Evolutionary conservation across 2,113 vertebrate genomes (phyloP), one percentile per base, ranked within the genome.

Genomic region (Pterophyllum scalare): DNA sequence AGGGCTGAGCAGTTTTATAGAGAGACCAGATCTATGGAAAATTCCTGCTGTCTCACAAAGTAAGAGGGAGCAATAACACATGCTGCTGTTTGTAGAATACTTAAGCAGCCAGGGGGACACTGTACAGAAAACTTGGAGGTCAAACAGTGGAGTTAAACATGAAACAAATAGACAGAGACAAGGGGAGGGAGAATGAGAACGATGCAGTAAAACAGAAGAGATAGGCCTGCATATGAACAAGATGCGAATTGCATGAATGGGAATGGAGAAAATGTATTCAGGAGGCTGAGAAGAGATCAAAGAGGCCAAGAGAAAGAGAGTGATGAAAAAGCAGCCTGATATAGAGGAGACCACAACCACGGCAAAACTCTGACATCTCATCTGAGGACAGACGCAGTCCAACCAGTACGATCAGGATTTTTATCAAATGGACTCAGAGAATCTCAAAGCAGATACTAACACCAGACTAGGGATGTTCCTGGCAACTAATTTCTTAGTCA

Each of bases 51-150:
- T 81, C 88, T 87, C 87, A 10, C 59, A 59, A 80, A 81, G 62
- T 19, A 60, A 38, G 77, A 35, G 59, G 52, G 85, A 76, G 80
- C 85, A 81, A 67, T 56, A 89, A 82, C 90, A 88, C 85, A 86
- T 62, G 87, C 70, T 61, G 87, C 17, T 86, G 87, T 89, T 89
- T 85, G 88, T 87, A 79, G 88, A 93, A 92, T 89, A 61, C 83
- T 85, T 83, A 88, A 92, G 52, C 88, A 84, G 87, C 83, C 75
- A 5, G 54, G 70, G 77, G 58, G 79, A 83, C 80, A 40, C 38
- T 81, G 81, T 62, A 67, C 17, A 31, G n/a, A 59, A 10, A 78
- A 87, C 35, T 33, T 31, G 46, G 90, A 90, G 92, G 89, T 92
- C 85, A 93, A 90, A 87, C 83, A 76, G 75, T 56, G 62, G 75